Percentiles rank a stretch among this genome's conserved stretches.
Evolutionary conservation across 2,113 vertebrate genomes (phyloP).

Genomic region (Syngnathus floridae): DNA sequence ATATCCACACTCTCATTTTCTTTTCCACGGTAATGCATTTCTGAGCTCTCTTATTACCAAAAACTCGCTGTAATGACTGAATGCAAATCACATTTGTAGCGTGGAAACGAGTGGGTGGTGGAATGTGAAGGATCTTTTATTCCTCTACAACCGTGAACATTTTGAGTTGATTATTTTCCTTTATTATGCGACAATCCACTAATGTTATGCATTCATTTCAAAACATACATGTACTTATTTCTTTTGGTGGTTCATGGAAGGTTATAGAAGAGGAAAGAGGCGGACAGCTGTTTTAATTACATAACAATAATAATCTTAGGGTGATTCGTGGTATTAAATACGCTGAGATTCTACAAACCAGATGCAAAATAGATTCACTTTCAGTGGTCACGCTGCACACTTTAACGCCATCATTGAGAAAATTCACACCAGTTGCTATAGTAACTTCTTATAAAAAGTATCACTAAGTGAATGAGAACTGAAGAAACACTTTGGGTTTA

Average conservation of each 20-base stretch:
- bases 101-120: slow-evolving; percentile 37
- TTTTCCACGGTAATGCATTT: slow-evolving; percentile 38
- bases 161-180: slow-evolving; percentile 33
- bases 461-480: neutral
- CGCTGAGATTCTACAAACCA: too few relatives aligned
- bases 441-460: neutral
- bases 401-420: too few relatives aligned
- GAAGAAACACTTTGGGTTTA: neutral
- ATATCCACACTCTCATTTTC: slow-evolving; percentile 20
- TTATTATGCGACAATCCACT: slow-evolving; percentile 45
- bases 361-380: too few relatives aligned
- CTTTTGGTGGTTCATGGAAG: too few relatives aligned
- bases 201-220: neutral
- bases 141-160: slow-evolving; percentile 15
- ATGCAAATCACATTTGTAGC: slow-evolving; percentile 50
- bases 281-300: too few relatives aligned
- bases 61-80: slow-evolving; percentile 32
- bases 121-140: slow-evolving; percentile 38
- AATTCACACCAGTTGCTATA: neutral
- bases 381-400: too few relatives aligned
- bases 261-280: too few relatives aligned
- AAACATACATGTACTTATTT: neutral
- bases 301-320: too few relatives aligned
- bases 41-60: slow-evolving; percentile 40
- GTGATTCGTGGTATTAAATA: too few relatives aligned